Percentiles rank a stretch among this genome's conserved stretches.
phyloP scores from a whole-genome alignment of 2,888 invertebrate species.

The Acanthacorydalis orientalis region DNA sequence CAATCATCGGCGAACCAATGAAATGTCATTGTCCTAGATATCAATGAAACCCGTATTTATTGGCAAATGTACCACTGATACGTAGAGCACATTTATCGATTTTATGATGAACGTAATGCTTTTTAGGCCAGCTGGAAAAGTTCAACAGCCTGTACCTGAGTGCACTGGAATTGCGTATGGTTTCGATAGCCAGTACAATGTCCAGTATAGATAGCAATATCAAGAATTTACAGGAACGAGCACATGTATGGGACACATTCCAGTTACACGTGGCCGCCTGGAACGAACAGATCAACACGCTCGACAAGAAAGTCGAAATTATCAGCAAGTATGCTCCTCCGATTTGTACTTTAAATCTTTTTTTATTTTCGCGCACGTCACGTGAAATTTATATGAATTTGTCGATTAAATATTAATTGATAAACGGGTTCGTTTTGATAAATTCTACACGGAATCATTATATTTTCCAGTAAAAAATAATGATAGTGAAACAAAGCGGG shows the following conservation, averaged over 20 bases:
- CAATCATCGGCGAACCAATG: no score
- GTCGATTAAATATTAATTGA: no score
- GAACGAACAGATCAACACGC: conserved; percentile 32
- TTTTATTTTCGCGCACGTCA: background rate
- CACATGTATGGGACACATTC: conserved; percentile 34
- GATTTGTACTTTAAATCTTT: background rate
- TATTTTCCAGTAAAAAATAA: no score
- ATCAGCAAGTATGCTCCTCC: conserved; percentile 26
- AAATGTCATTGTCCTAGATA: no score
- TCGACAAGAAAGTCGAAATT: conserved; percentile 31
- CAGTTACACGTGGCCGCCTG: conserved; percentile 33
- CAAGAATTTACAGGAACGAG: conserved; percentile 29
- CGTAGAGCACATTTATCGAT: no score
- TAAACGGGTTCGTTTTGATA: no score
- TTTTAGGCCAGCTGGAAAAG: conserved; percentile 22
- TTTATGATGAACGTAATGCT: no score
- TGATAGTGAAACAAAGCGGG: no score
- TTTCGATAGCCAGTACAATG: conserved; percentile 22
- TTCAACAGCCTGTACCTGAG: conserved; percentile 25
- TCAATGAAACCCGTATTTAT: no score
- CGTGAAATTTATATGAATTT: background rate
- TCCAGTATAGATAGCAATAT: conserved; percentile 28
- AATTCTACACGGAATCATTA: no score
- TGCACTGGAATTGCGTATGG: conserved; percentile 27
- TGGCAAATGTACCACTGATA: no score